These are phyloP conservation scores for Cotesia congregata DNA, from an alignment of 2,888 invertebrate genomes.

Conservation along the genomic window DNA sequence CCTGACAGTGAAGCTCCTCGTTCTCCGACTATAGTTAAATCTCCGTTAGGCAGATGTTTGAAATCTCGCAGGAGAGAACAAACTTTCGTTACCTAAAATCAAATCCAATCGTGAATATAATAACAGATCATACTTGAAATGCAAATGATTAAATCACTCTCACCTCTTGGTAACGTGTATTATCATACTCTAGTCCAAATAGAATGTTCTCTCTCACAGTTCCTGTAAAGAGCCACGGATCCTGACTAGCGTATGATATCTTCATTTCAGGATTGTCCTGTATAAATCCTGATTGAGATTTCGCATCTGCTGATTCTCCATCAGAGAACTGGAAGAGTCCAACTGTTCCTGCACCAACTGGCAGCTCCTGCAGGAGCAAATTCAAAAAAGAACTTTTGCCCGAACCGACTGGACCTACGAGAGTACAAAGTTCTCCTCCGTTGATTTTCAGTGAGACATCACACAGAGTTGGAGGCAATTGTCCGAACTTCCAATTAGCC, in stretches of 20 bases:
- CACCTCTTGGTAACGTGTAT: conserved; percentile 74
- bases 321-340: conserved; percentile 43
- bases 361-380: conserved; percentile 70
- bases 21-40: conserved; percentile 85
- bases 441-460: conserved; percentile 70
- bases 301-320: background rate
- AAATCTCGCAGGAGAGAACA: conserved; percentile 81
- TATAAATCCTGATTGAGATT: conserved; percentile 42
- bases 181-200: conserved; percentile 78
- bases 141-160: background rate
- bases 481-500: conserved; percentile 61
- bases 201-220: conserved; percentile 82
- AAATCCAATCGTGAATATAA: background rate
- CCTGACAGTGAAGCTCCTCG: conserved; percentile 86
- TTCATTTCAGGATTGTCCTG: conserved; percentile 52
- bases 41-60: conserved; percentile 81
- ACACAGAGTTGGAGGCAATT: conserved; percentile 68
- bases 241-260: conserved; percentile 77
- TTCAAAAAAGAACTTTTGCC: conserved; percentile 75
- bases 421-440: conserved; percentile 71
- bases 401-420: conserved; percentile 79
- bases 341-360: conserved; percentile 68
- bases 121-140: background rate
- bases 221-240: conserved; percentile 79
- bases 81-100: conserved; percentile 72